These are phyloP conservation scores for Poeciliopsis turneri DNA, from an alignment of 2,797 vertebrate species.

Conservation along the genomic window DNA sequence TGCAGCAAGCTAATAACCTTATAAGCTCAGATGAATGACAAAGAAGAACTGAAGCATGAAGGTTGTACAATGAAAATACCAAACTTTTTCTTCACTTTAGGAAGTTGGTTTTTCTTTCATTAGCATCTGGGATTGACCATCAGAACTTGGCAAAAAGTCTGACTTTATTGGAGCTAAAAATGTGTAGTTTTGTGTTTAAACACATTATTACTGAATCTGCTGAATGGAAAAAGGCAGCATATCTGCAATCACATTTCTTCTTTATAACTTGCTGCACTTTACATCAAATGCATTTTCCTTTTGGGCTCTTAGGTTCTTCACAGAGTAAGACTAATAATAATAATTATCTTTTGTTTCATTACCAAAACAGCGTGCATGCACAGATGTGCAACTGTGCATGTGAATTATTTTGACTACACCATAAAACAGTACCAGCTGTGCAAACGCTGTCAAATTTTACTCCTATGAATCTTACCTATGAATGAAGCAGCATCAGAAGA, in stretches of 20 bases:
- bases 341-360: neutral
- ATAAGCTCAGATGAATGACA: constrained; percentile 34
- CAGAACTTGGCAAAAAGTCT: neutral
- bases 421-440: neutral
- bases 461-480: neutral
- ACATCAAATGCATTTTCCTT: neutral
- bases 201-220: neutral
- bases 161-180: neutral
- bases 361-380: neutral
- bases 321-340: neutral
- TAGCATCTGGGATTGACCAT: neutral
- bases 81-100: neutral
- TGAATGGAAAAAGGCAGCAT: neutral
- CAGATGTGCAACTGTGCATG: neutral
- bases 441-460: neutral
- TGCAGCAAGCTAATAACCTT: constrained; percentile 39
- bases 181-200: neutral
- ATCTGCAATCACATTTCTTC: neutral
- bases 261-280: neutral
- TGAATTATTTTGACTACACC: neutral
- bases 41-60: constrained; percentile 3
- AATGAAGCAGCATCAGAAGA: neutral
- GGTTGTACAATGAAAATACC: neutral
- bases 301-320: neutral
- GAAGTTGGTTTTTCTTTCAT: neutral